phyloP scores from a whole-genome alignment of 1,140 invertebrate species.

The Drosophila miranda region DNA sequence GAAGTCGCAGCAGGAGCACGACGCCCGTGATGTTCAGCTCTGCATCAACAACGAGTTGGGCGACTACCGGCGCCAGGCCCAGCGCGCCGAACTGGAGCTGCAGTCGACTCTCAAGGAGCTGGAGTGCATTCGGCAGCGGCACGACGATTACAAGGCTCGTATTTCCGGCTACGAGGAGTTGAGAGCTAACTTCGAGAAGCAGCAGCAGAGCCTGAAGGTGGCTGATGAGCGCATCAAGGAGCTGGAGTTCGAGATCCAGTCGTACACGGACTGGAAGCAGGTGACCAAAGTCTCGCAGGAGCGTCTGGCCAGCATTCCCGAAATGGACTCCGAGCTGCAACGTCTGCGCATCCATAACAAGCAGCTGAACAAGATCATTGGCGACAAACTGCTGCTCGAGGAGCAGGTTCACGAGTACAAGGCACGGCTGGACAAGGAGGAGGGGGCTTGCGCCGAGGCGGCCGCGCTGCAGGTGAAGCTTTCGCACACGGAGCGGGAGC shows the following conservation, averaged over 20 bases:
- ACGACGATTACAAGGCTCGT: slow-evolving; percentile 82
- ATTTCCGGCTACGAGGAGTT: slow-evolving; percentile 81
- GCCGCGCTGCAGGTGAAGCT: slow-evolving; percentile 84
- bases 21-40: slow-evolving; percentile 67
- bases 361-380: slow-evolving; percentile 84
- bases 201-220: slow-evolving; percentile 83
- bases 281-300: slow-evolving; percentile 84
- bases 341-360: slow-evolving; percentile 83
- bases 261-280: slow-evolving; percentile 86
- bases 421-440: slow-evolving; percentile 82
- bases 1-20: slow-evolving; percentile 84
- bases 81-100: slow-evolving; percentile 64
- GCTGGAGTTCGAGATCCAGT: slow-evolving; percentile 85
- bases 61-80: slow-evolving; percentile 60
- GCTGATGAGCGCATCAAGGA: slow-evolving; percentile 85
- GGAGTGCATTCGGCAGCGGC: slow-evolving; percentile 30
- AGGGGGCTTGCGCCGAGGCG: slow-evolving; percentile 70
- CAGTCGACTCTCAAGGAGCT: slow-evolving; percentile 56
- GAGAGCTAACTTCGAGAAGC: slow-evolving; percentile 69
- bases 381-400: slow-evolving; percentile 86
- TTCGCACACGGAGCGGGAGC: slow-evolving; percentile 83
- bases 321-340: slow-evolving; percentile 84
- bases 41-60: slow-evolving; percentile 66
- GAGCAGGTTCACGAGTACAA: slow-evolving; percentile 86
- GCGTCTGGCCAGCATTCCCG: slow-evolving; percentile 84